These are phyloP conservation scores for Ovibos moschatus DNA, from an alignment of 2,113 vertebrate species.

Conservation along the genomic window DNA sequence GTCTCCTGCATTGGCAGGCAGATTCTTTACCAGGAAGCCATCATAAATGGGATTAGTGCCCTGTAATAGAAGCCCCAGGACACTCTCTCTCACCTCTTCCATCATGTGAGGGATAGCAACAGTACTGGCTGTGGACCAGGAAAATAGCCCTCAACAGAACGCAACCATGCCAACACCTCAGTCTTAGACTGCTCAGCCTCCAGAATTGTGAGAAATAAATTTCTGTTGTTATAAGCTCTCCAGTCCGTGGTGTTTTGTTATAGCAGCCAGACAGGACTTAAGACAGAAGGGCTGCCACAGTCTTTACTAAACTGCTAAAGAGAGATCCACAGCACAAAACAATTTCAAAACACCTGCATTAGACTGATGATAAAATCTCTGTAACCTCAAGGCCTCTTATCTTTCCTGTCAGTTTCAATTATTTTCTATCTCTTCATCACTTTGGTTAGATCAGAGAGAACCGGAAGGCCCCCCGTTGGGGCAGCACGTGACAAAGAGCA, in stretches of 20 bases:
- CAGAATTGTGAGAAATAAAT: not conserved
- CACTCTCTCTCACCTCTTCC: too few relatives aligned
- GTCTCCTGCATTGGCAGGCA: not conserved
- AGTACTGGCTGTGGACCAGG: not conserved
- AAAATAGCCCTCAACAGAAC: not conserved
- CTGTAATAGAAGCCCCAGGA: not conserved
- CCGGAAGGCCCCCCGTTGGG: not conserved
- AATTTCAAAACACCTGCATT: not conserved
- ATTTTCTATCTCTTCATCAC: not conserved
- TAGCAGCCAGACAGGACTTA: not conserved
- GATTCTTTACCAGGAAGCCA: not conserved
- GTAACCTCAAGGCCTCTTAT: not conserved
- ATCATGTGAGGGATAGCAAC: not conserved
- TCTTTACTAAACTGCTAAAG: not conserved
- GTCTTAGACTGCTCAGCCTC: not conserved
- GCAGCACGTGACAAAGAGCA: not conserved
- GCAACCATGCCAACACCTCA: not conserved
- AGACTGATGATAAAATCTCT: not conserved
- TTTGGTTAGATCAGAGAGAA: not conserved
- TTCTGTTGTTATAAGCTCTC: not conserved
- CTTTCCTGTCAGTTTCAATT: not conserved
- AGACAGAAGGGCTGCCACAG: not conserved
- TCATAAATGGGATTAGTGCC: not conserved
- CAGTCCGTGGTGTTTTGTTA: not conserved
- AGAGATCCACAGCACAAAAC: not conserved